Base-by-base conservation (phyloP, 1,140 invertebrate species). In the Psix sp. region DNA sequence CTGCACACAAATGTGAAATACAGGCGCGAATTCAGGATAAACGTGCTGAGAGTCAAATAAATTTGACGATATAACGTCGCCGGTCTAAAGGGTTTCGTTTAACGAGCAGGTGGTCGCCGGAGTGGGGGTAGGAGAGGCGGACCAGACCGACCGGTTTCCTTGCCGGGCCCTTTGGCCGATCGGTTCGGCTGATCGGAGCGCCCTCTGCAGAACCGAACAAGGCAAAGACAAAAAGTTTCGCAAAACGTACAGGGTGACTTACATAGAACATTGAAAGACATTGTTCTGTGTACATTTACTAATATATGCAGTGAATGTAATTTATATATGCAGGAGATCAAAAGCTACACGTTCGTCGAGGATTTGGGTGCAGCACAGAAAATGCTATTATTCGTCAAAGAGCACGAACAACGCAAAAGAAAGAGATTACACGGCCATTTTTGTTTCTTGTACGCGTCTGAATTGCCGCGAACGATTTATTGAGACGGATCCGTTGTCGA, bases 91-190 rank as follows among this genome's bases (percentile, higher is more conserved):
- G 76, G 81, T 74, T 76, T 78, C 71, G 57, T 74, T 77, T 78
- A 57, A 74, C 75, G 80, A 83, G 82, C 84, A 87, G 85, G 84
- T 87, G 85, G 80, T 59, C 74, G 71, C 20, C 33, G 46, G 73
- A 80, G 77, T 68, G 77, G 74, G 72, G 79, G 36, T 11, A 24
- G 52, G 73, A 72, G 62, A 33, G 63, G 67, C 31, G 60, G 70
- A 86, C 82, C 80, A 78, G 80, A 84, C 81, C 74, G 82, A 86
- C 85, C 84, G 85, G 85, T 86, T 86, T 86, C 80, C 74, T 77
- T 76, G 78, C 45, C 17, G 49, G 54, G 51, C 52, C 63, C 63
- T 63, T 65, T 56, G 13, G 39, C 43, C 49, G 51, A 24, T 42
- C 56, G 48, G 29, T 36, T 57, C 52, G 65, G 15, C 51, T 48